phyloP scores from a whole-genome alignment of 2,888 invertebrate genomes.

The Drosophila emarginata region DNA sequence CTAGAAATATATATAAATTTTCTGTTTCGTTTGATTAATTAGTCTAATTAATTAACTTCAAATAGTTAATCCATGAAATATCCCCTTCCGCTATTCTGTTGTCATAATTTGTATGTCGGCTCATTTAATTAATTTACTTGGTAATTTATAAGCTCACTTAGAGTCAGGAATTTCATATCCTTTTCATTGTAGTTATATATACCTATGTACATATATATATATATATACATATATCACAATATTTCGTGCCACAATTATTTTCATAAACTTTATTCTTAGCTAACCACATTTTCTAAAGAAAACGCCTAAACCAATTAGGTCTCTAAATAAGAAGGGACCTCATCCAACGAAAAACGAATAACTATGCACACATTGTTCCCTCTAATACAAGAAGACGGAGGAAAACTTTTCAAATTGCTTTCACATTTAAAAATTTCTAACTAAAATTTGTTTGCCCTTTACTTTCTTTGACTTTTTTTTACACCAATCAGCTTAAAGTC shows the following conservation, averaged over 20 bases:
- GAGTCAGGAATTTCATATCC: constrained; percentile 5
- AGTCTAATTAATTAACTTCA: not conserved
- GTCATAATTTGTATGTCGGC: constrained; percentile 36
- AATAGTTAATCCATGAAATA: not conserved
- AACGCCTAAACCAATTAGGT: constrained; percentile 23
- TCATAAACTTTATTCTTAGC: constrained; percentile 51
- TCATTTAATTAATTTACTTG: constrained; percentile 56
- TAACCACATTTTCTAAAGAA: constrained; percentile 33
- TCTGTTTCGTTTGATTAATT: not conserved
- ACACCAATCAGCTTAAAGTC: not conserved
- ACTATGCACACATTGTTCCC: constrained; percentile 38
- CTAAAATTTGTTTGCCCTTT: not conserved
- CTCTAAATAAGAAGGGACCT: constrained; percentile 50
- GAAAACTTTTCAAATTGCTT: constrained; percentile 73
- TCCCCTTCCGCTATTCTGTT: constrained; percentile 15
- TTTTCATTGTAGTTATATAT: not conserved
- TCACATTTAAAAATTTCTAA: constrained; percentile 26
- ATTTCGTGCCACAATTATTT: constrained; percentile 47
- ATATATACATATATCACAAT: no score
- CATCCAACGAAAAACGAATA: not conserved
- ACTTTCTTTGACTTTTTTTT: not conserved
- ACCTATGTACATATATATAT: no score
- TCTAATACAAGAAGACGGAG: constrained; percentile 43
- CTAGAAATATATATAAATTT: no score
- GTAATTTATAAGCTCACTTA: constrained; percentile 50